phyloP scores from a whole-genome alignment of 2,113 vertebrate genomes.

The Odocoileus hemionus region DNA sequence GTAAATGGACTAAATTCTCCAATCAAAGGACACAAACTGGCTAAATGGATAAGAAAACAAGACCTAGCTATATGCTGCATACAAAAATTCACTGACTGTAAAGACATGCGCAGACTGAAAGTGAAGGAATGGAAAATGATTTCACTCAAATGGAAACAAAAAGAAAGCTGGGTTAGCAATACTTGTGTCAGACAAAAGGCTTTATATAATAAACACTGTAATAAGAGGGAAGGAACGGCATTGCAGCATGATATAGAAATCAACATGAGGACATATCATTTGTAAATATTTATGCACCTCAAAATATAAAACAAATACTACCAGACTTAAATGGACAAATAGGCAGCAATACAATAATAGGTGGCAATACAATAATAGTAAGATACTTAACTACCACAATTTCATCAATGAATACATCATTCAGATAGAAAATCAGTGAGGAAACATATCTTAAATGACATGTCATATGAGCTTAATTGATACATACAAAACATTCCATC shows the following conservation, averaged over 20 bases:
- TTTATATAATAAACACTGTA: not conserved
- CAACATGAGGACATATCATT: not conserved
- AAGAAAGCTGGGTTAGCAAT: not conserved
- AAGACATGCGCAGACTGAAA: not conserved
- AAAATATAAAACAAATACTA: not conserved
- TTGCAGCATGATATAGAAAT: not conserved
- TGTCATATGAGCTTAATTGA: not conserved
- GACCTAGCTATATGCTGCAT: not conserved
- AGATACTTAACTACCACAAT: not conserved
- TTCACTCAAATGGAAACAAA: not conserved
- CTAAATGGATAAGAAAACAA: not conserved
- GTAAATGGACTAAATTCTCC: not conserved
- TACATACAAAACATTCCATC: not conserved
- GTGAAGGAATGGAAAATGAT: not conserved
- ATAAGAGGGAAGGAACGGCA: not conserved
- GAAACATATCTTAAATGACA: not conserved
- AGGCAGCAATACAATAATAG: not conserved
- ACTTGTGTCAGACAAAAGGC: not conserved
- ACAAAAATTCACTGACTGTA: not conserved
- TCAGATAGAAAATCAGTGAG: not conserved
- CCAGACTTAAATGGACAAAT: not conserved
- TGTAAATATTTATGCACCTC: not conserved
- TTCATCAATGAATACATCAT: not conserved
- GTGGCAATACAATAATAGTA: not conserved
- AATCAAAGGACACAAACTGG: not conserved